Base-by-base conservation (phyloP, 2,113 vertebrate genomes). In the Chloropsis hardwickii region DNA sequence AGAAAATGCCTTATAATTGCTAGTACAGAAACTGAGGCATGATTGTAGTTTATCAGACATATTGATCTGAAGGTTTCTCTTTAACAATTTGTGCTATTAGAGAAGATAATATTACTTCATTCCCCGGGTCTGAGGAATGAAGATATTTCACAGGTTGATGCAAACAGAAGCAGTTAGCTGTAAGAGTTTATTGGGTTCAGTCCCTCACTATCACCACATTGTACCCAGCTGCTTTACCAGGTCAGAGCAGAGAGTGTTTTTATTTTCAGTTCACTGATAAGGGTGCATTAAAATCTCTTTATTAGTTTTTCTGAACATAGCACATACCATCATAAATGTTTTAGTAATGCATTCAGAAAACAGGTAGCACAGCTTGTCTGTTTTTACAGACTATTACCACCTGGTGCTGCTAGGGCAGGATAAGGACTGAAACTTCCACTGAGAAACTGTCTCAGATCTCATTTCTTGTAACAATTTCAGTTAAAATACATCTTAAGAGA, bases 251-350 rank as follows among this genome's bases (percentile, higher is more conserved):
- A 79, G 57, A 53, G 23, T 25, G 54, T 12, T 82, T 73, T 61
- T 45, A 12, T 81, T 76, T 81, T 80, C 79, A 91, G 23, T 81
- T 94, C 29, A 39, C 19, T 70, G 12, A 35, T 86, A 48, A 54
- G 27, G 5, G 31, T 54, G 64, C 23, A 17, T 95, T 81, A 44
- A 24, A 76, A 64, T 70, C 23, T 74, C 40, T 78, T 39, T 64
- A 90, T 93, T 85, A 82, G 29, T 66, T 93, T 96, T 97, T 33
- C 53, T 72, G 64, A 94, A 84, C 8, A 28, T 29, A 82, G 66
- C 19, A 65, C 35, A 53, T 44, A 73, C 70, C 64, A 18, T 54
- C n/a, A 62, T 51, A 89, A 91, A 94, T 81, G 16, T 81, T 79
- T 77, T 92, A 57, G 9, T 61, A 94, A 33, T 39, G 8, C 23